Evolutionary conservation across 2,797 vertebrate species (phyloP), one percentile per base, ranked within the genome.

Genomic region (Champsocephalus gunnari): DNA sequence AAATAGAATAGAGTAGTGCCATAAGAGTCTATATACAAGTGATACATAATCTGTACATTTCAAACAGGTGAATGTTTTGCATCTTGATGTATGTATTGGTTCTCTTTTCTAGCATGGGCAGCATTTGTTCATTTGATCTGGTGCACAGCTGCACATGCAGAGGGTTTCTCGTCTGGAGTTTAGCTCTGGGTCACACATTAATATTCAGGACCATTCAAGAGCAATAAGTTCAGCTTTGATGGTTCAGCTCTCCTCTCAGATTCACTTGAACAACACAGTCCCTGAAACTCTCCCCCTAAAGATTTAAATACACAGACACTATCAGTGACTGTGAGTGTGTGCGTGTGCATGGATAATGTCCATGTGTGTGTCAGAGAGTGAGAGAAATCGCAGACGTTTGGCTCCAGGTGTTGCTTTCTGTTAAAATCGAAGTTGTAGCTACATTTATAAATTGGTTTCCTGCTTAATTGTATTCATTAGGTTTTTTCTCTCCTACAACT

Each of bases 121-220:
- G 58, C 45, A 6, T 84, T 77, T 76, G 17, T 77, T 73, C 65
- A 14, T 78, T 76, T 66, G 12, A 76, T 83, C 66, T 41, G 32
- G n/a, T 82, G 64, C 70, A 69, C 69, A 56, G 58, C 53, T 58
- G 53, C 60, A 69, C 58, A 45, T 19, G 78, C 72, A 45, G 13
- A 63, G 64, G 47, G 63, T 87, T 83, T 83, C 79, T 73, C 61
- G 76, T 80, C 47, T 60, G 43, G 50, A 82, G 65, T 87, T 81
- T 86, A 79, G 75, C 85, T 80, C 71, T 73, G 55, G 81, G 81
- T 88, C 81, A 74, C 62, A 70, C 73, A 86, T 91, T 85, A 71
- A 88, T 85, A 91, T 90, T 89, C 79, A 83, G 60, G 19, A 77
- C 63, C 65, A 74, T 83, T 87, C 67, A 76, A 67, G 57, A 76